Conservation (phyloP, 2,888 invertebrate genomes). For the Trissolcus brochymenae region DNA sequence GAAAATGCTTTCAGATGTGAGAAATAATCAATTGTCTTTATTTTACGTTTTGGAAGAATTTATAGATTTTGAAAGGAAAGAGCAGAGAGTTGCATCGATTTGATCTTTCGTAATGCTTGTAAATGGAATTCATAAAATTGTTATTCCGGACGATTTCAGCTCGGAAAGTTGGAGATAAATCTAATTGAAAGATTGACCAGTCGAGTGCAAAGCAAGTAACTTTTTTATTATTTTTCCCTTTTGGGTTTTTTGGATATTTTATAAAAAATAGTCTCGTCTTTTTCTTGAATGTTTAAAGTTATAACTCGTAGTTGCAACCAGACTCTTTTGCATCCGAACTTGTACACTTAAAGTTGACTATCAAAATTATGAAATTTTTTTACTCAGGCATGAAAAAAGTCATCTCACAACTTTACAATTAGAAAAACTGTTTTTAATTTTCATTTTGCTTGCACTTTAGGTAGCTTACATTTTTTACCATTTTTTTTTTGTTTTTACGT, state of each 20-base stretch:
- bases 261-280: neutral
- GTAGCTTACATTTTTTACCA: conserved; percentile 3
- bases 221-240: conserved; percentile 4
- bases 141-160: neutral
- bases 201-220: conserved; percentile 10
- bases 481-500: conserved; percentile 9
- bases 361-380: conserved; percentile 29
- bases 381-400: conserved; percentile 18
- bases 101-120: conserved; percentile 12
- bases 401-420: conserved; percentile 9
- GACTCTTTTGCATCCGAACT: conserved; percentile 21
- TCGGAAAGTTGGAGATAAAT: conserved; percentile 14
- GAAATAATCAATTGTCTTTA: neutral
- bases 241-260: neutral
- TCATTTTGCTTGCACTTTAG: conserved; percentile 3
- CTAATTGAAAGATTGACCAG: conserved; percentile 19
- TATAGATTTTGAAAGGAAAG: neutral
- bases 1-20: no score
- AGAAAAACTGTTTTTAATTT: conserved; percentile 39
- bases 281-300: conserved; percentile 22
- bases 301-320: conserved; percentile 28
- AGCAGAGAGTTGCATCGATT: neutral
- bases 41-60: neutral
- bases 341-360: conserved; percentile 16
- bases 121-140: conserved; percentile 21